A percentile compares a stretch with the other conserved stretches of the same genome.
Evolutionary conservation across 2,113 vertebrate genomes (phyloP).

Genomic region (Rousettus leschenaultii): DNA sequence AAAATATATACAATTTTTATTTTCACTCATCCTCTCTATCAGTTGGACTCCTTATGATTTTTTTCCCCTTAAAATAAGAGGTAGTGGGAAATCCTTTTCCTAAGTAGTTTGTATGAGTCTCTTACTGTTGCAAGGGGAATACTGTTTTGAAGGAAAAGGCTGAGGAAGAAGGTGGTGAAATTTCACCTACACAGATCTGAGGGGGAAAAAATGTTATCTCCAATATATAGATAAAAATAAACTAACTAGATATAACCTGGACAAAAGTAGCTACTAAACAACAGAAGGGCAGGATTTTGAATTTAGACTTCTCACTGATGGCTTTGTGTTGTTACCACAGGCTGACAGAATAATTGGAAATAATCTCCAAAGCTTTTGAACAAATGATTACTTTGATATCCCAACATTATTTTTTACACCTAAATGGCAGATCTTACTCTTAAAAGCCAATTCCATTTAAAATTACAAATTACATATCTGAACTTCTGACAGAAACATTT

Average conservation of each 20-base stretch:
- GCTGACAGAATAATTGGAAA: not conserved
- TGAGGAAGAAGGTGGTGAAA: not conserved
- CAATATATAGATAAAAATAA: too few species aligned
- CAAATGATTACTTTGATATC: slow-evolving; percentile 49
- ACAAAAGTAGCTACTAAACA: not conserved
- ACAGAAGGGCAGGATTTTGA: not conserved
- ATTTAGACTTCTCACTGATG: not conserved
- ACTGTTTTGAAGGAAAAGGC: not conserved
- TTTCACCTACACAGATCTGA: not conserved
- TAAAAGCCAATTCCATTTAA: slow-evolving; percentile 36
- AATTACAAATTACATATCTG: slow-evolving; percentile 41
- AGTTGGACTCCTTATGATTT: not conserved
- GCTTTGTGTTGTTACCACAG: not conserved
- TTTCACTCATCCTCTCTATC: not conserved
- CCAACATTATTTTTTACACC: slow-evolving; percentile 51
- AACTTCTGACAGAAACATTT: slow-evolving; percentile 38
- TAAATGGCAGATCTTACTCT: slow-evolving; percentile 47
- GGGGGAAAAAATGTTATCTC: not conserved
- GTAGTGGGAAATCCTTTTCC: not conserved
- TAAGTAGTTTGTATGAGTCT: not conserved
- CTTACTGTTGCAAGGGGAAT: not conserved
- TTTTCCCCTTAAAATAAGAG: not conserved
- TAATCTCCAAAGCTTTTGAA: slow-evolving; percentile 25
- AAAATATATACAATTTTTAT: not conserved
- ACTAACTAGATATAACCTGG: not conserved